These are phyloP conservation scores for Epinotia demarniana DNA, from an alignment of 2,888 invertebrate species.

Conservation along the genomic window DNA sequence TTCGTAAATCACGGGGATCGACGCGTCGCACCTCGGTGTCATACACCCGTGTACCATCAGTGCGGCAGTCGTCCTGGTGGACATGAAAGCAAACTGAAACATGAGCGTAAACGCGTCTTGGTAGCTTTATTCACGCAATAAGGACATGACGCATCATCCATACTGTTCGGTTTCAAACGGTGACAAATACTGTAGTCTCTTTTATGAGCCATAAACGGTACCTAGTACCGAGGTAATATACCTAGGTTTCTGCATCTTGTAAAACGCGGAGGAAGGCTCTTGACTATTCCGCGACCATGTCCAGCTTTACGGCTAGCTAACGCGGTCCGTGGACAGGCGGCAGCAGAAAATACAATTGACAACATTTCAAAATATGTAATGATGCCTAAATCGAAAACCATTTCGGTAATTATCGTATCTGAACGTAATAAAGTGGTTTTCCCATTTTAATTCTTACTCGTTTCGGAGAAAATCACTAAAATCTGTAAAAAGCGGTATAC, in stretches of 20 bases:
- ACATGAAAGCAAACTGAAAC: not conserved
- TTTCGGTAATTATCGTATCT: too few relatives aligned
- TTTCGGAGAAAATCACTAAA: too few relatives aligned
- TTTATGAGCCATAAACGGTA: not conserved
- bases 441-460: too few relatives aligned
- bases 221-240: too few relatives aligned
- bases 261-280: not conserved
- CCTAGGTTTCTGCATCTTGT: not conserved
- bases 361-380: too few relatives aligned
- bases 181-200: slow-evolving; percentile 1
- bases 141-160: not conserved
- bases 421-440: too few relatives aligned
- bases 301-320: not conserved
- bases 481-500: too few relatives aligned
- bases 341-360: not conserved
- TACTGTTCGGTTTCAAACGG: not conserved
- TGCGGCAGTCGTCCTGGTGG: not conserved
- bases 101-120: not conserved
- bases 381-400: too few relatives aligned
- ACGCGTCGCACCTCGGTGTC: slow-evolving; percentile 48
- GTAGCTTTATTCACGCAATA: too few relatives aligned
- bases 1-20: slow-evolving; percentile 54
- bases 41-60: not conserved
- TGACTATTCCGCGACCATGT: not conserved
- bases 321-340: not conserved